phyloP scores from a whole-genome alignment of 2,888 invertebrate genomes.

The Ditula angustiorana region DNA sequence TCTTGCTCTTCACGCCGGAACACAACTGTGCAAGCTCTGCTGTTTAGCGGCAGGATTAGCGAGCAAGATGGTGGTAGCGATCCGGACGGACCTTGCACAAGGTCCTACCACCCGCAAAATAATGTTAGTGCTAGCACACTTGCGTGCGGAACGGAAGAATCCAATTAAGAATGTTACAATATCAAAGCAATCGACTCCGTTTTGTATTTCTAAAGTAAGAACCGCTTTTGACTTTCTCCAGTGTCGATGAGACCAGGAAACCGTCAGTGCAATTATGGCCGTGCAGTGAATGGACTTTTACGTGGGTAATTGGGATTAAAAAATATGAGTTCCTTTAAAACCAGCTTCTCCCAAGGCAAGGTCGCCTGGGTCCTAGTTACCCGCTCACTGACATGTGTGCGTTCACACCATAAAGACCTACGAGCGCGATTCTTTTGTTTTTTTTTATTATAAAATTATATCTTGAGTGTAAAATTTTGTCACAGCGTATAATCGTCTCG shows the following conservation, averaged over 20 bases:
- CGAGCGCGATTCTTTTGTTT: no score
- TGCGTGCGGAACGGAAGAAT: background rate
- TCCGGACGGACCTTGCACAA: no score
- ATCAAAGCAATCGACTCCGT: background rate
- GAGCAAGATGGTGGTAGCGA: no score
- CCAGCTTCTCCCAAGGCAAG: slow-evolving; percentile 23
- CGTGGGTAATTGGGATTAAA: slow-evolving; percentile 19
- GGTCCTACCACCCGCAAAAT: no score
- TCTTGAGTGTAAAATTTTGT: no score
- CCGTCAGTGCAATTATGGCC: slow-evolving; percentile 11
- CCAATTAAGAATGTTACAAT: background rate
- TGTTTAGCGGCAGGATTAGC: no score
- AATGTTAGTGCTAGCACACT: background rate
- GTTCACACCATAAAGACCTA: background rate
- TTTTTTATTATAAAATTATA: no score
- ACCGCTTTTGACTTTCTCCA: slow-evolving; percentile 24
- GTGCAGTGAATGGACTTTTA: slow-evolving; percentile 21
- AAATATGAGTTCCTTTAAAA: background rate
- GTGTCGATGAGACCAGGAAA: slow-evolving; percentile 20
- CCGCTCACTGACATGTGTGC: background rate
- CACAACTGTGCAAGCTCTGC: no score
- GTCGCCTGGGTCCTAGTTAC: background rate
- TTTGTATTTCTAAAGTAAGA: slow-evolving; percentile 1
- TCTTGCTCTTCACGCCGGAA: no score
- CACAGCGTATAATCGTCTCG: no score